Evolutionary conservation across 1,140 invertebrate species (phyloP).

Genomic region (Calycopis cecrops): DNA sequence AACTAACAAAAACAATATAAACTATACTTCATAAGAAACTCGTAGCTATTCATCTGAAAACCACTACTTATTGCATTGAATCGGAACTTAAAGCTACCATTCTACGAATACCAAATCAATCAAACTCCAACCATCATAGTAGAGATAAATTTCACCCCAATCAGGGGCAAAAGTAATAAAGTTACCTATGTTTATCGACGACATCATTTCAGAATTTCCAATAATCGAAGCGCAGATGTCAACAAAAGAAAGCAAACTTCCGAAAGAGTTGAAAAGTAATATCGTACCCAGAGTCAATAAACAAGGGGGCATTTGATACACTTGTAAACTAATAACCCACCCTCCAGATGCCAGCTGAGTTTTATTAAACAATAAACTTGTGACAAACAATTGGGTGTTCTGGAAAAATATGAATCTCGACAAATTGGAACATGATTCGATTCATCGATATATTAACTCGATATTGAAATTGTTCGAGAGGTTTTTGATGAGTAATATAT

Average conservation of each 20-base stretch:
- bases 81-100: too few relatives aligned
- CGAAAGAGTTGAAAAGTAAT: conserved; percentile 74
- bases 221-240: conserved; percentile 68
- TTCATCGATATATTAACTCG: conserved; percentile 7
- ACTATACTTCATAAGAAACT: too few relatives aligned
- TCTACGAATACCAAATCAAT: too few relatives aligned
- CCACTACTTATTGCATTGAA: too few relatives aligned
- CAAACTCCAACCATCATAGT: too few relatives aligned
- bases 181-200: conserved; percentile 50
- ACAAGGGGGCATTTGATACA: conserved; percentile 66
- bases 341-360: conserved; percentile 28
- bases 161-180: conserved; percentile 46
- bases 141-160: conserved; percentile 20
- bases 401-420: conserved; percentile 10
- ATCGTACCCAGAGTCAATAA: conserved; percentile 63
- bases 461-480: neutral
- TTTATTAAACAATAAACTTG: conserved; percentile 54
- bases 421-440: conserved; percentile 6
- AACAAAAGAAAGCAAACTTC: conserved; percentile 68
- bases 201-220: conserved; percentile 52
- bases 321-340: conserved; percentile 71
- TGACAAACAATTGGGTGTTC: conserved; percentile 27
- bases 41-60: too few relatives aligned
- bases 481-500: too few relatives aligned
- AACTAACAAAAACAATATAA: too few relatives aligned